Evolutionary conservation across 2,888 invertebrate genomes (phyloP), one percentile per base, ranked within the genome.

Genomic region (Lycia hirtaria): DNA sequence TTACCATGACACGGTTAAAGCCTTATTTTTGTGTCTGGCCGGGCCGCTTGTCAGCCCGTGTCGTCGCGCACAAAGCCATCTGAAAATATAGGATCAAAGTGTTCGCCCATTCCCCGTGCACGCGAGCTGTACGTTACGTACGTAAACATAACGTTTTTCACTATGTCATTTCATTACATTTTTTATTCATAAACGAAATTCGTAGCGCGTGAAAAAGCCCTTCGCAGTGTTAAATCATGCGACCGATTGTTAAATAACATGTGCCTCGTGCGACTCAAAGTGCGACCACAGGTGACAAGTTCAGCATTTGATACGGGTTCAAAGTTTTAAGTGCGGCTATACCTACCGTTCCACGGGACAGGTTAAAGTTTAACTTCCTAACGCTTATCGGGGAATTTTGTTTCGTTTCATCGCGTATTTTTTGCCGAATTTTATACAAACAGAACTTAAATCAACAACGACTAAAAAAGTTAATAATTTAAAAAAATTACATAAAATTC

Each of bases 21-120:
- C 91, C 88, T 89, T 89, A 91, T 91, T 91, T 92, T 91, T 90
- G 89, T 85, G 88, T 89, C 85, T 86, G 88, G 84, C 87, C 85
- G 81, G 65, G 86, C 82, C 87, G 89, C 88, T 87, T 91, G 91
- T 91, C 91, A 91, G 82, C 81, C 84, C 81, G 86, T 67, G 67
- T 78, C 85, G 87, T 81, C 85, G 86, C 65, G 73, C 81, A 88
- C 90, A 92, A 91, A 91, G 91, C 91, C 86, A 88, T 83, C 88
- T 84, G 87, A 87, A 89, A 89, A 88, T 87, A 83, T 85, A 88
- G 89, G 90, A 91, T 90, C 90, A 90, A 89, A 90, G 88, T 85
- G 83, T 85, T 81, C 81, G 45, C 82, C 78, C 75, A 73, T 26
- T 33, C 30, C 74, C 73, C 73, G 73, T 75, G 73, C 78, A 75